Conservation (phyloP, 92 coral and sea anemone genomes). For the Chrysogorgia sp. region DNA sequence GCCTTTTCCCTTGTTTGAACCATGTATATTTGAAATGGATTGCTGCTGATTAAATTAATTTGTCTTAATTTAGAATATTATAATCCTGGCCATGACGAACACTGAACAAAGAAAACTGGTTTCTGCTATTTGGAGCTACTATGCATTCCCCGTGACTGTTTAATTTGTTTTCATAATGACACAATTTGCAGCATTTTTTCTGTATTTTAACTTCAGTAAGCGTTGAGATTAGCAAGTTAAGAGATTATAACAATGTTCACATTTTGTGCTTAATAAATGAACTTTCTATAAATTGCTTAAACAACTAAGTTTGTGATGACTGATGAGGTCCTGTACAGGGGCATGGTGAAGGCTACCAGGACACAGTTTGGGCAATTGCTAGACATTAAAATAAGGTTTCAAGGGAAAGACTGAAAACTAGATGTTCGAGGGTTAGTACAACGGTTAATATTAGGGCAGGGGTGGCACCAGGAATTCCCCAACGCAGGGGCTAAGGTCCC, state of each 20-base stretch:
- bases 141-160: neutral
- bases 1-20: neutral
- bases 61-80: conserved; percentile 27
- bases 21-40: neutral
- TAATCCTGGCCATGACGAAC: conserved; percentile 36
- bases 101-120: neutral
- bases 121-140: neutral
- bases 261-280: neutral
- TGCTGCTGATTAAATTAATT: neutral
- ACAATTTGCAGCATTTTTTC: neutral
- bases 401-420: no score
- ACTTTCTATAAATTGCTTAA: no score
- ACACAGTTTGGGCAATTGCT: no score
- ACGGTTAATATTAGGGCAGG: no score
- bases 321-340: no score
- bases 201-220: neutral
- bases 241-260: neutral
- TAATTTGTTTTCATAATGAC: neutral
- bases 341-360: no score
- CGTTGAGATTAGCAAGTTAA: neutral
- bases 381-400: no score
- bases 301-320: no score
- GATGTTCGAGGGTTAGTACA: no score
- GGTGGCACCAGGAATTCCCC: no score
- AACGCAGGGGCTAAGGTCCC: no score